Evolutionary conservation across 2,888 invertebrate species (phyloP).

Genomic region (Conchocele bisecta): DNA sequence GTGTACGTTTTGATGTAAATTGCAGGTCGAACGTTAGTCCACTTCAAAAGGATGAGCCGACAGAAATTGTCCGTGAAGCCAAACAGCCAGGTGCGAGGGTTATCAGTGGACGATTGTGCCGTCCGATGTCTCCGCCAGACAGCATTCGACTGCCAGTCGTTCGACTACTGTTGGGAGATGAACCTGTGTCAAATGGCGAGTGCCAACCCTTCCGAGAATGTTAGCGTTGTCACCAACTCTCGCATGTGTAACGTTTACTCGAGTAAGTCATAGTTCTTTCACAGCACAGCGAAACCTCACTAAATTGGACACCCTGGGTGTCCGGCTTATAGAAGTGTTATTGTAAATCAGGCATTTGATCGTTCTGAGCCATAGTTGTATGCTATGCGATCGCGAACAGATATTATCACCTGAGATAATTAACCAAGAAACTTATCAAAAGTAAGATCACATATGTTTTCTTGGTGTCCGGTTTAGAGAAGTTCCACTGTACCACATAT

Average conservation of each 20-base stretch:
- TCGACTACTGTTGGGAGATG: slow-evolving; percentile 62
- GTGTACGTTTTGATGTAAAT: too few relatives aligned
- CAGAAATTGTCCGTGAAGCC: not conserved
- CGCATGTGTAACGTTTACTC: slow-evolving; percentile 42
- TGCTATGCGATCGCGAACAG: too few relatives aligned
- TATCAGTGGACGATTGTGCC: slow-evolving; percentile 73
- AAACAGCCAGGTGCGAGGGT: slow-evolving; percentile 7
- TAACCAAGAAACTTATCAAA: not conserved
- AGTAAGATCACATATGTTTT: not conserved
- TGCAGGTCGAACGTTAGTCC: slow-evolving; percentile 33
- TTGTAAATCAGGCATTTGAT: too few relatives aligned
- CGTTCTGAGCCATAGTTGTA: too few relatives aligned
- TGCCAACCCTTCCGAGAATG: slow-evolving; percentile 57
- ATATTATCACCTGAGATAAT: too few relatives aligned
- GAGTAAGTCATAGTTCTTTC: slow-evolving; percentile 28
- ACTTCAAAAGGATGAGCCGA: slow-evolving; percentile 23
- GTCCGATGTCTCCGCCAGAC: slow-evolving; percentile 59
- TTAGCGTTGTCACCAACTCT: slow-evolving; percentile 5
- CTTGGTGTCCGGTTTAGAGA: too few relatives aligned
- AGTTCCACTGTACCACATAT: too few relatives aligned
- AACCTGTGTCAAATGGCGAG: slow-evolving; percentile 61
- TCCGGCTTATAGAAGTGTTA: too few relatives aligned
- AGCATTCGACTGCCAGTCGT: slow-evolving; percentile 65
- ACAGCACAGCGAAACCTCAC: too few relatives aligned
- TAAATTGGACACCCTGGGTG: too few relatives aligned